Conservation (phyloP, 2,888 invertebrate species). For the Andrena haemorrhoa region DNA sequence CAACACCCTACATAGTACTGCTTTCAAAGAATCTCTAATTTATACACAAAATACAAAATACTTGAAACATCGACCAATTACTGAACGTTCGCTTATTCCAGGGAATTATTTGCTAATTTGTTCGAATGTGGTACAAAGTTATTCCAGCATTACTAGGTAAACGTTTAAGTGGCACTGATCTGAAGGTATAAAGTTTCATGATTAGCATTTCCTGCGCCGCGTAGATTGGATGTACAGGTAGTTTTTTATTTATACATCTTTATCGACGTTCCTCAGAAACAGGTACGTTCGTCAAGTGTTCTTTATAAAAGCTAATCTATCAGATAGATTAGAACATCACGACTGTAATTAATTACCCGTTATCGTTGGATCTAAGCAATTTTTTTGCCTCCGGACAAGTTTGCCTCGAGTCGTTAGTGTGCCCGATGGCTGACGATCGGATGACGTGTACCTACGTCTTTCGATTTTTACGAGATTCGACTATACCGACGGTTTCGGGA, state of each 20-base stretch:
- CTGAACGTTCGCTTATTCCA: not conserved
- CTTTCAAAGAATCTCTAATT: too few species aligned
- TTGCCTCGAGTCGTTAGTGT: conserved; percentile 15
- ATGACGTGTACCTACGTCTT: conserved; percentile 21
- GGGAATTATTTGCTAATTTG: not conserved
- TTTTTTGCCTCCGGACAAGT: conserved; percentile 31
- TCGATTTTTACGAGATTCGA: conserved; percentile 39
- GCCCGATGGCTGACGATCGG: not conserved
- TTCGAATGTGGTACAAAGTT: not conserved
- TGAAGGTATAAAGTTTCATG: not conserved
- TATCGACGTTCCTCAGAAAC: conserved; percentile 9
- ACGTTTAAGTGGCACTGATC: not conserved
- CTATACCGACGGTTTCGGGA: conserved; percentile 21
- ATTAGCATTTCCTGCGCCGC: not conserved
- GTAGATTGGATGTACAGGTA: not conserved
- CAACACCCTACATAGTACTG: too few species aligned
- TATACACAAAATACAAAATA: too few species aligned
- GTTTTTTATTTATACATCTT: not conserved
- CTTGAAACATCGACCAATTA: too few species aligned
- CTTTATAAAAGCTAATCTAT: too few species aligned
- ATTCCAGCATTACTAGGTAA: not conserved
- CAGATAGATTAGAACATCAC: too few species aligned
- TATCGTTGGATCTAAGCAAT: conserved; percentile 37
- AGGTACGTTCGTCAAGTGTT: too few species aligned
- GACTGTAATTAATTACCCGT: conserved; percentile 35